Base-by-base conservation (phyloP, 2,797 vertebrate species). In the Bovichtus diacanthus region DNA sequence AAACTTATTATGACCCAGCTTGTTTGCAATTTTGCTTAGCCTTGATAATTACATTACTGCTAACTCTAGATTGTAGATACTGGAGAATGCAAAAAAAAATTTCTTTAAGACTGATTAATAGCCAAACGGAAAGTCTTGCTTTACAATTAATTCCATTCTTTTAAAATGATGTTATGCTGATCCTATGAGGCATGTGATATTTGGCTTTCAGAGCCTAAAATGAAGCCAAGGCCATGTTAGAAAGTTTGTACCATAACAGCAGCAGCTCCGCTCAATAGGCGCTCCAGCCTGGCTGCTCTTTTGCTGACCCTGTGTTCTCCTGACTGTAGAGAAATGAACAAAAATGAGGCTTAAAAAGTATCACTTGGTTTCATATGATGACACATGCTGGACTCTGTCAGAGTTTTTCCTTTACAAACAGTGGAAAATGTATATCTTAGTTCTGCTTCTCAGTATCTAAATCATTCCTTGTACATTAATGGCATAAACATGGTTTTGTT, bases 401-500 rank as follows among this genome's bases (percentile, higher is more conserved):
- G 38, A 36, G 7, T 61, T 44, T 44, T 71, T 31, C 46, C 31
- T 68, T 66, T 74, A 56, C 11, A 62, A 41, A 49, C 59, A 27
- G 3, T 27, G 27, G 9, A 74, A 5, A 39, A 44, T 67, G 34
- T 64, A 36, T 1, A 55, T 43, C 11, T 47, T 73, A 66, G 44
- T 65, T 70, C 44, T 21, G 2, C 77, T 70, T 61, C 36, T 56
- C 46, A 65, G 29, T 54, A 58, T 23, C 1, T 81, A 67, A 58
- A 76, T 81, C 23, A 53, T 61, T 41, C 7, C 7, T 67, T 69
- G 34, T 73, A 47, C 64, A 1, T 80, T 56, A 23, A 43, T 67
- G 10, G 19, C 18, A 50, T 74, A 44, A 66, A 72, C 53, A 6
- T 27, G 1, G 3, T 65, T 77, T 70, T 88, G n/a, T 64, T 83